Evolutionary conservation across 2,888 invertebrate species (phyloP), one percentile per base, ranked within the genome.

Genomic region (Melanargia galathea): DNA sequence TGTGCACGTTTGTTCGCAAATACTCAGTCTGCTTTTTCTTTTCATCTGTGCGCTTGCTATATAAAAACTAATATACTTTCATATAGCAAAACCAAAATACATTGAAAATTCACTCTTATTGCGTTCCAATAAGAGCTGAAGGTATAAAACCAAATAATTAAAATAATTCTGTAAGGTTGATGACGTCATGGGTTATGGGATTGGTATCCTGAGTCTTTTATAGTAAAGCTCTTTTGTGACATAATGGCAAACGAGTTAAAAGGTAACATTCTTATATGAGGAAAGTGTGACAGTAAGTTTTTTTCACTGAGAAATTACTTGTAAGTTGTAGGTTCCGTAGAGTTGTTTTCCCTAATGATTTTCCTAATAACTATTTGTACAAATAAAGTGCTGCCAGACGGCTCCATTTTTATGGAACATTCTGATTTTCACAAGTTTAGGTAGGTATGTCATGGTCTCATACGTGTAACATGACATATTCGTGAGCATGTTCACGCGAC

Each of bases 191-290:
- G 51, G 18, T 33, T 33, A 33, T 30, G 18, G 33, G 51, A 18
- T 51, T 16, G 51, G 51, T 33, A 33, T 20, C 33, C 18, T 51
- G 33, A 16, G 33, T 33, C 51, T 51, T 33, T n/a, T n/a, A n/a
- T n/a, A n/a, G 51, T 33, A 11, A 20, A 51, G 18, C 33, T 30
- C 11, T 18, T n/a, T 48, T 8, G 8, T 33, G 51, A 51, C 33
- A 33, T 51, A 30, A 33, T 51, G 20, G 51, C 51, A 18, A 33
- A 30, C 33, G 18, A 33, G 51, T 20, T 11, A 51, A 33, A 26
- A 51, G 33, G 33, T 51, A 18, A 51, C 11, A 33, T 51, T 51
- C 30, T 30, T 0, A 26, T 48, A 5, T 5, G 43, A 2, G 43
- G n/a, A 18, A 18, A 48, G 6, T 24, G 48, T 26, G 24, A 48